Evolutionary conservation across 2,797 vertebrate species (phyloP).

Genomic region (Pseudocheirus occidentalis): DNA sequence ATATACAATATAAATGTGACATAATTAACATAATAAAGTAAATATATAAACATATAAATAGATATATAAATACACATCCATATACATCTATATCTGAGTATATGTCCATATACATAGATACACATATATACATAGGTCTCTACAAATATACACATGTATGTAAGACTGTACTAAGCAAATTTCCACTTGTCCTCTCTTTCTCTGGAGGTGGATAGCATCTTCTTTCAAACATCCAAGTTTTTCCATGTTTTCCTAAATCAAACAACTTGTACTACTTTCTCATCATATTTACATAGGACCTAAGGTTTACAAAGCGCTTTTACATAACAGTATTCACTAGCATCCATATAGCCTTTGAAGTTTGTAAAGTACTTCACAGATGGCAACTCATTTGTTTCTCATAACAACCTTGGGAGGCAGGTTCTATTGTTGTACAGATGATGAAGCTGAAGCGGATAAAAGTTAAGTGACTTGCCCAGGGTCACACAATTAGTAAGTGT

Average conservation of each 20-base stretch:
- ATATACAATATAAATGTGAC: too few species aligned
- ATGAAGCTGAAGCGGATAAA: not conserved
- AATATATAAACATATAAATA: too few species aligned
- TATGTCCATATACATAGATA: not conserved
- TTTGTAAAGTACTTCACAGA: not conserved
- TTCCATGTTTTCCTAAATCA: not conserved
- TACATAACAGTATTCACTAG: not conserved
- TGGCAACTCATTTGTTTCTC: not conserved
- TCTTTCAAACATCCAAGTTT: not conserved
- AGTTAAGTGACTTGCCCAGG: not conserved
- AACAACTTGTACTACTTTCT: not conserved
- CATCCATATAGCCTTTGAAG: not conserved
- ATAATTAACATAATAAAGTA: too few species aligned
- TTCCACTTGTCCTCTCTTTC: not conserved
- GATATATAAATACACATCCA: too few species aligned
- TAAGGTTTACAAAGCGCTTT: not conserved
- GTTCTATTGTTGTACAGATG: not conserved
- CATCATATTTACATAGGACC: not conserved
- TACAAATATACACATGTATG: not conserved
- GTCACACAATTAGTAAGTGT: not conserved
- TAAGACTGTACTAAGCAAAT: not conserved
- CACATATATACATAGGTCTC: too few species aligned
- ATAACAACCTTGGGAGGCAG: not conserved
- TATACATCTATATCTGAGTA: not conserved
- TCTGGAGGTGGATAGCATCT: not conserved